Conservation (phyloP, 2,888 invertebrate species). For the Boloria selene region DNA sequence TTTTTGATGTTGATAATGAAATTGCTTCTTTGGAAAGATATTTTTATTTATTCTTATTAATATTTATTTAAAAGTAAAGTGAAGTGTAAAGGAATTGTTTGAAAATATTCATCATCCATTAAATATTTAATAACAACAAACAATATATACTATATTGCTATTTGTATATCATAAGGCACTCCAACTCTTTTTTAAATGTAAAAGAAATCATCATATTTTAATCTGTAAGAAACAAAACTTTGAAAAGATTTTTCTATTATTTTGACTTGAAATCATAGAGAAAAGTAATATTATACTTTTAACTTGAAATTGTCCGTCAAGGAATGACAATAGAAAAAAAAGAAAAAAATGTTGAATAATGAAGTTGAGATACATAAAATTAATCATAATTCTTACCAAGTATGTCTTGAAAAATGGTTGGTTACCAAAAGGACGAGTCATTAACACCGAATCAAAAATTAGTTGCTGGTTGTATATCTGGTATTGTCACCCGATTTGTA, state of each 20-base stretch:
- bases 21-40: too few species aligned
- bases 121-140: not conserved
- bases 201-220: not conserved
- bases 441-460: conserved; percentile 61
- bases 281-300: too few species aligned
- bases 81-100: not conserved
- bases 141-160: not conserved
- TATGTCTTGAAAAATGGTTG: conserved; percentile 57
- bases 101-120: not conserved
- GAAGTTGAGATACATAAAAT: conserved; percentile 12
- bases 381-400: conserved; percentile 11
- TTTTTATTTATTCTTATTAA: too few species aligned
- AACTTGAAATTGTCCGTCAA: conserved; percentile 9
- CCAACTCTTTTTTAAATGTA: not conserved
- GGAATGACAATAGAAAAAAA: conserved; percentile 1
- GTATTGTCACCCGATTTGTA: conserved; percentile 56
- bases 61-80: too few species aligned
- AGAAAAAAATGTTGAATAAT: conserved; percentile 20
- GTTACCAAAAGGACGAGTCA: conserved; percentile 57
- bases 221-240: conserved; percentile 4
- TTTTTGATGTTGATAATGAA: too few species aligned
- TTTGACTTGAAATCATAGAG: too few species aligned
- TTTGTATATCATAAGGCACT: not conserved
- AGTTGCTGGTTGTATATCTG: conserved; percentile 61
- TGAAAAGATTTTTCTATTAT: not conserved